Evolutionary conservation across 2,888 invertebrate genomes (phyloP).

Genomic region (Caenorhabditis imperialis): DNA sequence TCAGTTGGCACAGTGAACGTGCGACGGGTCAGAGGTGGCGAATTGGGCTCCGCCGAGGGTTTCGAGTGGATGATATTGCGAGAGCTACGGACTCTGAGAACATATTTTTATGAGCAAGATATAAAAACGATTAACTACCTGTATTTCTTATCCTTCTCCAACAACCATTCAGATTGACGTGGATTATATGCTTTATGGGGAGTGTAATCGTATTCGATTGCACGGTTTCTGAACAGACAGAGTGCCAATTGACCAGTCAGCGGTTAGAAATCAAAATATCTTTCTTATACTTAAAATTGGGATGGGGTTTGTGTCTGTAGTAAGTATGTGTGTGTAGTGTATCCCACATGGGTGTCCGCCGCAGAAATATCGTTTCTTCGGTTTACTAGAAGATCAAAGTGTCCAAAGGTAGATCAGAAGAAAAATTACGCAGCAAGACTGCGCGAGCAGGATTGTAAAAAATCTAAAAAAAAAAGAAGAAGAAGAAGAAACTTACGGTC

Average conservation of each 20-base stretch:
- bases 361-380: no score
- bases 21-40: constrained; percentile 58
- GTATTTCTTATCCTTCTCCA: constrained; percentile 60
- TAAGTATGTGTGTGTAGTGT: no score
- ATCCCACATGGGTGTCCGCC: no score
- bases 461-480: neutral
- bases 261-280: neutral
- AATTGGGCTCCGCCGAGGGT: constrained; percentile 51
- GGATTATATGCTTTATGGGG: constrained; percentile 72
- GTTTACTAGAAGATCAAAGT: no score
- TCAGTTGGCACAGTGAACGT: constrained; percentile 57
- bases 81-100: constrained; percentile 38
- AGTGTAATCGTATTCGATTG: constrained; percentile 65
- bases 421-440: no score
- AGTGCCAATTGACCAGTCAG: no score
- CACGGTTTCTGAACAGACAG: constrained; percentile 62
- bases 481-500: constrained; percentile 32
- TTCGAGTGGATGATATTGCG: constrained; percentile 51
- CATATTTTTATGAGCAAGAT: neutral
- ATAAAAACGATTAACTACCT: constrained; percentile 12
- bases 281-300: no score
- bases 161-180: constrained; percentile 71
- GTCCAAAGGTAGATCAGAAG: no score
- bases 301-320: no score
- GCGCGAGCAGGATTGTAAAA: neutral